phyloP scores from a whole-genome alignment of 23 tunicate genomes.

The Ascidia mentula region DNA sequence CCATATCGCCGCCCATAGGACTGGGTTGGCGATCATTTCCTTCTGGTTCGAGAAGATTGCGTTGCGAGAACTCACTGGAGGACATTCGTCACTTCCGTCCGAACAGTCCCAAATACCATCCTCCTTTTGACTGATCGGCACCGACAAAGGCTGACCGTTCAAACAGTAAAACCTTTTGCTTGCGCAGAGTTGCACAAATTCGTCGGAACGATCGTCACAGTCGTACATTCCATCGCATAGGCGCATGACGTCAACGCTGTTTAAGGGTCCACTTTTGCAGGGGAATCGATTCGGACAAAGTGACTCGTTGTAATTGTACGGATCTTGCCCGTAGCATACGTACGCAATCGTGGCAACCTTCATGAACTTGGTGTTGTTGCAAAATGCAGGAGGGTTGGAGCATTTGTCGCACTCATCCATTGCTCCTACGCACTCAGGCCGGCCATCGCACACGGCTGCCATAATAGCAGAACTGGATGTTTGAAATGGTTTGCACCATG shows the following conservation, averaged over 20 bases:
- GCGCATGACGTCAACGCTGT: neutral
- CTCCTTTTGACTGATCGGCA: neutral
- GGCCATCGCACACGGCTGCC: slow-evolving; percentile 24
- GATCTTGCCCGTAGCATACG: neutral
- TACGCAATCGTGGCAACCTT: neutral
- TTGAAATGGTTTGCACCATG: neutral
- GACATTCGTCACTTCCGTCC: slow-evolving; percentile 19
- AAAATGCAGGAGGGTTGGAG: neutral
- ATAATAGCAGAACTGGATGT: no score
- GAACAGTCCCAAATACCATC: slow-evolving; percentile 7
- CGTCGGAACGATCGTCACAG: slow-evolving; percentile 5
- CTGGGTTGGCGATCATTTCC: slow-evolving; percentile 14
- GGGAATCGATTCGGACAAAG: slow-evolving; percentile 1
- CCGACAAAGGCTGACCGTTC: neutral
- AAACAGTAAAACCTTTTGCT: neutral
- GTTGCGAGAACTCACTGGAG: neutral
- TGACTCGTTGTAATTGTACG: neutral
- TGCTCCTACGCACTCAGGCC: slow-evolving; percentile 23
- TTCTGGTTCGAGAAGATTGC: neutral
- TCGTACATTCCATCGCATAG: neutral
- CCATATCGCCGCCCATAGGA: neutral
- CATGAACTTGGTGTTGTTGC: slow-evolving; percentile 23
- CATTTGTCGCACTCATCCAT: slow-evolving; percentile 31
- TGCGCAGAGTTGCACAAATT: neutral
- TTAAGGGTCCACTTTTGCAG: neutral